phyloP scores from a whole-genome alignment of 2,888 invertebrate genomes.

The Rhagonycha lutea region DNA sequence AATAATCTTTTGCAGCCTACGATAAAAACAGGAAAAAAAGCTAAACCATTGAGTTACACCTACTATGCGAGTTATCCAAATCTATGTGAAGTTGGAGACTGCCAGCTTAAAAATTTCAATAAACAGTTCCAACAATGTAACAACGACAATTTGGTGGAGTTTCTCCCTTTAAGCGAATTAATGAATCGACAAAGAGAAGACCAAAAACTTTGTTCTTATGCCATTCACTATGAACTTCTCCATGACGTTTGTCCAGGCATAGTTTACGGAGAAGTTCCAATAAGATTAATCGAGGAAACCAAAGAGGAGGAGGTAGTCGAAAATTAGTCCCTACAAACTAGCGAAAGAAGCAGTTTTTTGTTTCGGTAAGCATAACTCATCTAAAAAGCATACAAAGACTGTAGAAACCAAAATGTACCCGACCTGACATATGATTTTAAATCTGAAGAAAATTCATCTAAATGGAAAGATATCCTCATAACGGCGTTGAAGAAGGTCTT shows the following conservation, averaged over 20 bases:
- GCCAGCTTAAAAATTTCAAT: slow-evolving; percentile 44
- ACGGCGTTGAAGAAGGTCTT: slow-evolving; percentile 88
- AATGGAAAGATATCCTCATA: slow-evolving; percentile 92
- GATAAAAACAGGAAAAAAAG: slow-evolving; percentile 32
- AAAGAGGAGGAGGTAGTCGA: background rate
- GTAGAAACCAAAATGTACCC: slow-evolving; percentile 50
- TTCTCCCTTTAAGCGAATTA: slow-evolving; percentile 77
- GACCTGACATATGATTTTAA: slow-evolving; percentile 78
- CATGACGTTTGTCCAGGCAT: slow-evolving; percentile 60
- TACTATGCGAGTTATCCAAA: slow-evolving; percentile 77
- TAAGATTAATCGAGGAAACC: slow-evolving; percentile 41
- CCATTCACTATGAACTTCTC: slow-evolving; percentile 40
- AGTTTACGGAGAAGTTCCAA: slow-evolving; percentile 58
- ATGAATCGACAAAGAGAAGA: slow-evolving; percentile 81
- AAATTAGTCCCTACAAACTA: slow-evolving; percentile 9
- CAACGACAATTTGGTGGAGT: slow-evolving; percentile 67
- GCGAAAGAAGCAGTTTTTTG: slow-evolving; percentile 44
- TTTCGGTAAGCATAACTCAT: slow-evolving; percentile 52
- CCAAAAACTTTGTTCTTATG: slow-evolving; percentile 56
- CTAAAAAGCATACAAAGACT: slow-evolving; percentile 45
- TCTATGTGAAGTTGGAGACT: slow-evolving; percentile 64
- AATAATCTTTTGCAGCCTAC: slow-evolving; percentile 1
- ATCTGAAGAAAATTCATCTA: slow-evolving; percentile 84
- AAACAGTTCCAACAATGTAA: slow-evolving; percentile 50
- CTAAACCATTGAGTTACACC: slow-evolving; percentile 65